Conservation (phyloP, 2,113 vertebrate species). For the Saguinus midas region DNA sequence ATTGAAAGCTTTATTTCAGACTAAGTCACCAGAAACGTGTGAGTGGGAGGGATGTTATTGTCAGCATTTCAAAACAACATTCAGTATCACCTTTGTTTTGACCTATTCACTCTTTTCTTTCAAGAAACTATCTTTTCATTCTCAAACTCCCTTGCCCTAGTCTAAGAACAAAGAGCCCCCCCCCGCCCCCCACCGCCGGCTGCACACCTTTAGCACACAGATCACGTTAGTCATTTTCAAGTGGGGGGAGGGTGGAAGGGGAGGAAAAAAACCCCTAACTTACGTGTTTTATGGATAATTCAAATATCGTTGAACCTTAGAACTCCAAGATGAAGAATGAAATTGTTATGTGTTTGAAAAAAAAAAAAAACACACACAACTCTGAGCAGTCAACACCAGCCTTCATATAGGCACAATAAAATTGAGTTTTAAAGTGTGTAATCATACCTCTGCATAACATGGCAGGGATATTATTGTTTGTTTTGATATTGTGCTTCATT, state of each 20-base stretch:
- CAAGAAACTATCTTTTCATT: slow-evolving; percentile 73
- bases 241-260: neutral
- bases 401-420: slow-evolving; percentile 65
- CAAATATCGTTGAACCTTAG: slow-evolving; percentile 70
- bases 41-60: slow-evolving; percentile 47
- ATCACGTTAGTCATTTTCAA: slow-evolving; percentile 68
- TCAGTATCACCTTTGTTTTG: slow-evolving; percentile 50
- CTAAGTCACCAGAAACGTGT: slow-evolving; percentile 5
- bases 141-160: slow-evolving; percentile 43
- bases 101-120: slow-evolving; percentile 68
- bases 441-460: slow-evolving; percentile 63
- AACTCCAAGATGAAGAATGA: slow-evolving; percentile 65
- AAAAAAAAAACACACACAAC: slow-evolving; percentile 39
- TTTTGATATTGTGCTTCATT: slow-evolving; percentile 64
- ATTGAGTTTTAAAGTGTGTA: slow-evolving; percentile 69
- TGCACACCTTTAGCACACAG: neutral
- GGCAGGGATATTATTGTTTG: slow-evolving; percentile 68
- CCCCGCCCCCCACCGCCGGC: no score
- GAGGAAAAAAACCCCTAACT: slow-evolving; percentile 34
- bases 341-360: slow-evolving; percentile 57
- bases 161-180: slow-evolving; percentile 46
- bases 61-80: slow-evolving; percentile 72
- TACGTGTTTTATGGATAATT: slow-evolving; percentile 67
- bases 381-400: slow-evolving; percentile 64
- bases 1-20: slow-evolving; percentile 54